phyloP scores from a whole-genome alignment of 2,797 vertebrate genomes.

The Simalia tracyae region DNA sequence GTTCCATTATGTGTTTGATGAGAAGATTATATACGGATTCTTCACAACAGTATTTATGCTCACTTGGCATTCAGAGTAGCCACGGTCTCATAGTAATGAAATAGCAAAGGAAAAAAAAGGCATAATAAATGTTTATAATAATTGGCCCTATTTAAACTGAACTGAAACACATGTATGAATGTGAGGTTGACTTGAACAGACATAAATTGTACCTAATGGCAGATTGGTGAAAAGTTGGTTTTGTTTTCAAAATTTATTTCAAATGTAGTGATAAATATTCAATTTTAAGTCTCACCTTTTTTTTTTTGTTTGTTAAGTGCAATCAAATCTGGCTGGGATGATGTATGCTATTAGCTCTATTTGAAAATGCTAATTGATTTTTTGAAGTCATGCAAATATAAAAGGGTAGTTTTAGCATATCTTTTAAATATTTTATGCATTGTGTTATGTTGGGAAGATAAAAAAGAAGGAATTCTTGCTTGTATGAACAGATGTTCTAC shows the following conservation, averaged over 20 bases:
- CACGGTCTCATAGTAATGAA: not conserved
- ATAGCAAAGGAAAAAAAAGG: not conserved
- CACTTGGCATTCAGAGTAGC: not conserved
- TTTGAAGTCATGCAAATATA: slow-evolving; percentile 47
- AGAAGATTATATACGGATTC: not conserved
- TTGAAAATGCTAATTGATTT: slow-evolving; percentile 60
- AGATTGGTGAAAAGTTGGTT: not conserved
- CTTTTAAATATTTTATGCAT: slow-evolving; percentile 17
- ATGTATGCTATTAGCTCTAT: slow-evolving; percentile 37
- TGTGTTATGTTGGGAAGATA: not conserved
- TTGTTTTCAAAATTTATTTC: slow-evolving; percentile 28
- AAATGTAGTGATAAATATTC: slow-evolving; percentile 30
- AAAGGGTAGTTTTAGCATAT: slow-evolving; percentile 49
- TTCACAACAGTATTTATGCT: not conserved
- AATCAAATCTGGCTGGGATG: slow-evolving; percentile 31
- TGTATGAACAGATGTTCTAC: not conserved
- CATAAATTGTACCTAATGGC: not conserved
- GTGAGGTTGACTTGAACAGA: not conserved
- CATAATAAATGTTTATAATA: not conserved
- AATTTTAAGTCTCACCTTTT: slow-evolving; percentile 44
- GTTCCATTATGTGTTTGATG: not conserved
- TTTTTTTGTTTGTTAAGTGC: slow-evolving; percentile 53
- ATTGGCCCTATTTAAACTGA: not conserved
- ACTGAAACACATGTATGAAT: not conserved
- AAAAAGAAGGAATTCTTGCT: not conserved